These are phyloP conservation scores for Sminthopsis crassicaudata DNA, from an alignment of 2,113 vertebrate genomes.

Conservation along the genomic window DNA sequence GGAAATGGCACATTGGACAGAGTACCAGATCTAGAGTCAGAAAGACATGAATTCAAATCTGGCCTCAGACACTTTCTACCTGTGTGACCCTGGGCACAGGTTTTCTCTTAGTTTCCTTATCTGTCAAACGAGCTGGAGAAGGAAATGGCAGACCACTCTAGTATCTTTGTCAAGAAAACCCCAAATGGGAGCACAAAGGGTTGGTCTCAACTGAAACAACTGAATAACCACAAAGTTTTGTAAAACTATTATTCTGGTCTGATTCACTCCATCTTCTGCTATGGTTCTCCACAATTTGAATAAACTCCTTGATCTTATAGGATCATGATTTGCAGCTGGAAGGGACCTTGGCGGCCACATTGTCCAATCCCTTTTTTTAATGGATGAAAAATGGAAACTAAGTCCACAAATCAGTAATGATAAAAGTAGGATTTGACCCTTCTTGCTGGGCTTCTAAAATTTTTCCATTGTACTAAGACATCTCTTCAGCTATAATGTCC, in stretches of 20 bases:
- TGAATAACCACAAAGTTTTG: too few relatives aligned
- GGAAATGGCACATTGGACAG: not conserved
- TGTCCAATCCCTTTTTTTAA: not conserved
- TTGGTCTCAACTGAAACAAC: too few relatives aligned
- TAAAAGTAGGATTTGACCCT: not conserved
- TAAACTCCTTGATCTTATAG: not conserved
- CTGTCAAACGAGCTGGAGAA: too few relatives aligned
- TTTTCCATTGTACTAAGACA: not conserved
- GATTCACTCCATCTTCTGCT: not conserved
- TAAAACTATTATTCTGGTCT: not conserved
- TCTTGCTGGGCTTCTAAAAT: not conserved
- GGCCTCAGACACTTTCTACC: not conserved
- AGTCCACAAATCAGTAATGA: not conserved
- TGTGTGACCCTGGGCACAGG: not conserved
- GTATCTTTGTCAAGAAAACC: too few relatives aligned
- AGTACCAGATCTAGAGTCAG: not conserved
- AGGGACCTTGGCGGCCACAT: too few relatives aligned
- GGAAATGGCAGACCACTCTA: too few relatives aligned
- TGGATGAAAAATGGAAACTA: not conserved
- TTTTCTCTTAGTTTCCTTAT: too few relatives aligned
- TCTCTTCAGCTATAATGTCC: not conserved
- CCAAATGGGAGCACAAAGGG: too few relatives aligned
- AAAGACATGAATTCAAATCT: constrained; percentile 33
- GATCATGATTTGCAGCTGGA: not conserved
- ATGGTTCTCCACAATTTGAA: not conserved